These are phyloP conservation scores for Rhodeus uyekii DNA, from an alignment of 2,797 vertebrate species.

Conservation along the genomic window DNA sequence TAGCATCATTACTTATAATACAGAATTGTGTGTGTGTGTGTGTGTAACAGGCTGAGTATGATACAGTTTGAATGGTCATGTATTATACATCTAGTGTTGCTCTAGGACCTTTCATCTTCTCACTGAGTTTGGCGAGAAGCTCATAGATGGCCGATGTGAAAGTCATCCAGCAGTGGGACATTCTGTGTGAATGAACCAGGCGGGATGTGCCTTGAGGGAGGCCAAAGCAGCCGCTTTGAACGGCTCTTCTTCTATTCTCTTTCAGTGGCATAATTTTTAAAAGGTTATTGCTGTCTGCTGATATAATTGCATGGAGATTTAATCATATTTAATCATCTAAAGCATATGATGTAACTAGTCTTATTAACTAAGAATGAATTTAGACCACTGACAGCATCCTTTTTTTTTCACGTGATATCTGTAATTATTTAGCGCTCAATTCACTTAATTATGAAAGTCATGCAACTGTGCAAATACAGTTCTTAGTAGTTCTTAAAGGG, in stretches of 20 bases:
- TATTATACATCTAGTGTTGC: constrained; percentile 45
- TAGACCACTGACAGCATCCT: neutral
- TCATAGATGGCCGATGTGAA: constrained; percentile 27
- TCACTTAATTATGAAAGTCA: neutral
- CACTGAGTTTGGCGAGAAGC: neutral
- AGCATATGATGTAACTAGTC: neutral
- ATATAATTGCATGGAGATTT: neutral
- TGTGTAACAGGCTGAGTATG: neutral
- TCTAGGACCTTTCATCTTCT: constrained; percentile 25
- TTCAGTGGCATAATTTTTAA: neutral
- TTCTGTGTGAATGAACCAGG: constrained; percentile 18
- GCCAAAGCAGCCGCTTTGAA: neutral
- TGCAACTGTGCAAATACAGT: neutral
- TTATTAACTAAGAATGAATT: neutral
- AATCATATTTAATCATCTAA: neutral
- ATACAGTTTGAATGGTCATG: constrained; percentile 42
- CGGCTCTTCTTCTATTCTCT: neutral
- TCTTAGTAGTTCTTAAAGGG: no score
- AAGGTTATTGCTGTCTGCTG: constrained; percentile 17
- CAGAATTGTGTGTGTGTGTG: neutral
- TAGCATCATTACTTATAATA: neutral
- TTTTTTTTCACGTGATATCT: neutral
- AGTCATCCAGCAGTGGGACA: constrained; percentile 8
- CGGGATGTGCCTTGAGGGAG: constrained; percentile 5
- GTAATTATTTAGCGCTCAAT: neutral